A percentile compares a stretch with the other conserved stretches of the same genome.
These are phyloP conservation scores for Hypotaenidia okinawae DNA, from an alignment of 2,797 vertebrate species.

Conservation along the genomic window DNA sequence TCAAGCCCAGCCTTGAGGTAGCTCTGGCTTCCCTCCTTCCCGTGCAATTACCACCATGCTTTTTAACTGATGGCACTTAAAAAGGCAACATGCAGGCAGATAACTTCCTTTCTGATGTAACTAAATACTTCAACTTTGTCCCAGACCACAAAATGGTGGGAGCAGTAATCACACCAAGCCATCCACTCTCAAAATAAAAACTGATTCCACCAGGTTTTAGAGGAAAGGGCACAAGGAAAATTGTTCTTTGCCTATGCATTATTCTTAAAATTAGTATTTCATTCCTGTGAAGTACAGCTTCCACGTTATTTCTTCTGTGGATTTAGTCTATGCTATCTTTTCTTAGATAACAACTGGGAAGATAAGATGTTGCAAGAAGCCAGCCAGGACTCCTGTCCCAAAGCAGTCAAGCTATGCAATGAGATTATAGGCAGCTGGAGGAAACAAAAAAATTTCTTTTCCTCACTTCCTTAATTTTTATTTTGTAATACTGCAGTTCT, in stretches of 20 bases:
- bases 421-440: neutral
- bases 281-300: neutral
- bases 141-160: neutral
- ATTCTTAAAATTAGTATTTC: neutral
- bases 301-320: neutral
- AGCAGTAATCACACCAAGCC: no score
- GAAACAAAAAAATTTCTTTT: neutral
- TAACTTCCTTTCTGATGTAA: neutral
- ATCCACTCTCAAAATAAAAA: neutral
- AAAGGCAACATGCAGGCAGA: neutral
- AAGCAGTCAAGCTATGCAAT: neutral
- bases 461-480: neutral
- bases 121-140: neutral
- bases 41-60: neutral
- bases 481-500: neutral
- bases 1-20: neutral
- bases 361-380: neutral
- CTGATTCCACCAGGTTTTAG: neutral
- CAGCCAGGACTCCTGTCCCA: neutral
- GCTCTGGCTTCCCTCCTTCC: neutral
- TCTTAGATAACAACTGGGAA: neutral
- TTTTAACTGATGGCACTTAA: neutral
- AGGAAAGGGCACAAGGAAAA: neutral
- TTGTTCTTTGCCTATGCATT: neutral
- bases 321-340: neutral